Percentiles rank a stretch among this genome's conserved stretches.
Evolutionary conservation across 1,140 invertebrate genomes (phyloP).

Genomic region (Drosophila punjabiensis): DNA sequence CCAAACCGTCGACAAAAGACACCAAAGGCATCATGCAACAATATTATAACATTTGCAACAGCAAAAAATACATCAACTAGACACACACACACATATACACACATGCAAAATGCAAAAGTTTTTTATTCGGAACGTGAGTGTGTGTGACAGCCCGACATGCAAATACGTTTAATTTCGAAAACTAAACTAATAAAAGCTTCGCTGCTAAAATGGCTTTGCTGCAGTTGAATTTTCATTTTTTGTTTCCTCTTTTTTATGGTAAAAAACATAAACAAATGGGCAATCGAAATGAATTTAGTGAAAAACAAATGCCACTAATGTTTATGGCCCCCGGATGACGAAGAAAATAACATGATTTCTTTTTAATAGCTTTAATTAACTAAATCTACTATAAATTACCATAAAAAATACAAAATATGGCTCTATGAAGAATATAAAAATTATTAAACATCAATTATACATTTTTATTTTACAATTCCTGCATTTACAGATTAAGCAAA

Average conservation of each 20-base stretch:
- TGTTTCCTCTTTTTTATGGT: constrained; percentile 16
- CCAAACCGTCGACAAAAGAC: constrained; percentile 57
- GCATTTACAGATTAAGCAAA: not conserved
- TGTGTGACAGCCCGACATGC: constrained; percentile 74
- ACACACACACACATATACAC: constrained; percentile 29
- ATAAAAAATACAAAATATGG: not conserved
- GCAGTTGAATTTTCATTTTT: constrained; percentile 25
- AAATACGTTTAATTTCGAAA: constrained; percentile 83
- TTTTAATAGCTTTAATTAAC: constrained; percentile 14
- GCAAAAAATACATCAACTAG: constrained; percentile 48
- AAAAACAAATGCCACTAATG: constrained; percentile 45
- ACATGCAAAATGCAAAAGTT: constrained; percentile 51
- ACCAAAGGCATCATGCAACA: constrained; percentile 71
- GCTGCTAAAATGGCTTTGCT: constrained; percentile 41
- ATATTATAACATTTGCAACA: constrained; percentile 64
- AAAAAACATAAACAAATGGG: constrained; percentile 40
- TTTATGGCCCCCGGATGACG: not conserved
- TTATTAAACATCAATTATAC: not conserved
- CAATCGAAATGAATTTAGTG: constrained; percentile 65
- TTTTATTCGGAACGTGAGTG: constrained; percentile 46
- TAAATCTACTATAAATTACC: not conserved
- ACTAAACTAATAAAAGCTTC: constrained; percentile 79
- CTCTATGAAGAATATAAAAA: not conserved
- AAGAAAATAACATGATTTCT: constrained; percentile 22
- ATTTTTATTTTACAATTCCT: not conserved